Percentiles rank a stretch among this genome's conserved stretches.
These are phyloP conservation scores for Lasiurus borealis DNA, from an alignment of 2,113 vertebrate species.

Conservation along the genomic window DNA sequence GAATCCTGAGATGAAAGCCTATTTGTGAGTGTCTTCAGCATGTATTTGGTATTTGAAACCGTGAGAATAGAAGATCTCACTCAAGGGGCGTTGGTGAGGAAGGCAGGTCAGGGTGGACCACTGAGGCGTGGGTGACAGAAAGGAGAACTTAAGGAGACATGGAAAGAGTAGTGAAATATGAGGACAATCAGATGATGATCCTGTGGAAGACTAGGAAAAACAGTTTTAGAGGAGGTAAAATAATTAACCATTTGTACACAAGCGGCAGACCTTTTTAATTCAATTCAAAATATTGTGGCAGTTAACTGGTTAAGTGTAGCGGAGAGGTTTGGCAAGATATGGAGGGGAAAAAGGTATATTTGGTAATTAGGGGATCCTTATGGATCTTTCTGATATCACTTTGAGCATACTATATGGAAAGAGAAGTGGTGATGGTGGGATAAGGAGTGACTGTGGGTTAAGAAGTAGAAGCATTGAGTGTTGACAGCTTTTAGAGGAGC, in stretches of 20 bases:
- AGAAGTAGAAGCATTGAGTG: not conserved
- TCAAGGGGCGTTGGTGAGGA: not conserved
- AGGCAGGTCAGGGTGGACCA: not conserved
- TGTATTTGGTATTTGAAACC: conserved; percentile 7
- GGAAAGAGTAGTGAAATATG: not conserved
- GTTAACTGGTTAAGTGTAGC: not conserved
- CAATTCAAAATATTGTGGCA: too few relatives aligned
- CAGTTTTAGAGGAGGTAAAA: not conserved
- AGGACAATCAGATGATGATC: not conserved
- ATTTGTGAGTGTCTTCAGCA: not conserved
- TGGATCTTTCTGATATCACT: not conserved
- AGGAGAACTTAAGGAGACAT: not conserved
- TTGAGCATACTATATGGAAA: not conserved
- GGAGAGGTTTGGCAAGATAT: not conserved
- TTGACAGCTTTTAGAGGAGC: not conserved
- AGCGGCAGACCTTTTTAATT: too few relatives aligned
- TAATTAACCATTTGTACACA: too few relatives aligned
- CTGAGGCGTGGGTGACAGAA: not conserved
- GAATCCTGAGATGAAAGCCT: not conserved
- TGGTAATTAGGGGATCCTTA: not conserved
- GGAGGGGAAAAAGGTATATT: not conserved
- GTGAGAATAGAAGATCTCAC: not conserved
- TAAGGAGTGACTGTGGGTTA: not conserved
- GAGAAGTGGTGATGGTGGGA: not conserved
- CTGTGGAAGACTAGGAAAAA: not conserved